phyloP scores from a whole-genome alignment of 2,888 invertebrate genomes.

The Schizaphis graminum region DNA sequence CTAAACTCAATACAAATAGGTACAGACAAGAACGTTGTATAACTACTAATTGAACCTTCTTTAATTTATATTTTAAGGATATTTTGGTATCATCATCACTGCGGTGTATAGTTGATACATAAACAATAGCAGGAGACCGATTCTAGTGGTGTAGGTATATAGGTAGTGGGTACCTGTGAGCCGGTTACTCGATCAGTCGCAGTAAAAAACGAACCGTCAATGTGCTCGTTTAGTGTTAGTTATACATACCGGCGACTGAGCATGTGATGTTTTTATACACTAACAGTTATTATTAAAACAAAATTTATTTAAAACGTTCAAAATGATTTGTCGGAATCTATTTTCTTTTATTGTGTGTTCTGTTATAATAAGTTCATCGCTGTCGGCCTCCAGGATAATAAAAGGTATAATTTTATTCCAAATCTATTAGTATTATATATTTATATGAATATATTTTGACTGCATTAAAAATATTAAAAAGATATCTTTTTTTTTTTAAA shows the following conservation, averaged over 20 bases:
- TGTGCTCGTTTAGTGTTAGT: neutral
- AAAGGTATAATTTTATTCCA: constrained; percentile 36
- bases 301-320: constrained; percentile 4
- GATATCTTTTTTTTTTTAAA: neutral
- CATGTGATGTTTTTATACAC: constrained; percentile 8
- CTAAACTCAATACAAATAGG: neutral
- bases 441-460: neutral
- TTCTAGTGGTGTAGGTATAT: constrained; percentile 29
- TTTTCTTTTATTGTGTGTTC: constrained; percentile 25
- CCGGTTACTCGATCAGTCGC: constrained; percentile 35
- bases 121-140: constrained; percentile 20
- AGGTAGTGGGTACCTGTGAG: constrained; percentile 4
- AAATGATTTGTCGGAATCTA: constrained; percentile 33
- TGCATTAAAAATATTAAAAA: neutral
- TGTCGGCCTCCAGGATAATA: constrained; percentile 32
- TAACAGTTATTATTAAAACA: constrained; percentile 20
- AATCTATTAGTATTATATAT: neutral
- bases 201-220: constrained; percentile 62
- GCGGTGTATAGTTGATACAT: neutral
- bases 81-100: neutral
- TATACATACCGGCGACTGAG: neutral
- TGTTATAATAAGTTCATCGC: neutral
- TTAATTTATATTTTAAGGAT: neutral
- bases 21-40: neutral
- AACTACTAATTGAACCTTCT: neutral